A percentile compares a stretch with the other conserved stretches of the same genome.
Evolutionary conservation across 2,113 vertebrate species (phyloP).

Genomic region (Mandrillus leucophaeus): DNA sequence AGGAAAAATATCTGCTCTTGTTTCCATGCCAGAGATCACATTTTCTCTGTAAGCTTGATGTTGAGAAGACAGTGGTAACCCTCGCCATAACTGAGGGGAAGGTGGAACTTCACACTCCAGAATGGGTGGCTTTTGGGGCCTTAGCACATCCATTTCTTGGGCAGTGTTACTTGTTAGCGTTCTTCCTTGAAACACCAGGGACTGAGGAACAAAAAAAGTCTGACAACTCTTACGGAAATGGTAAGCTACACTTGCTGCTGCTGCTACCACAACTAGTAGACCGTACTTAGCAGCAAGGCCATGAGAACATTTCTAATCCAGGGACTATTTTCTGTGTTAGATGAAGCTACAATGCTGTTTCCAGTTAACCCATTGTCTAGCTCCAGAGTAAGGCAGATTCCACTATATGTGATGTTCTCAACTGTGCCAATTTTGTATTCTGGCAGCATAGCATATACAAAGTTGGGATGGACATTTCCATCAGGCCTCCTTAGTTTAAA

Average conservation of each 20-base stretch:
- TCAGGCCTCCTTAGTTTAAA: conserved; percentile 45
- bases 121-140: conserved; percentile 42
- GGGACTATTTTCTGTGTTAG: not conserved
- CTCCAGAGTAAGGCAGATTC: conserved; percentile 38
- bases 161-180: not conserved
- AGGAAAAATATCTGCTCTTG: not conserved
- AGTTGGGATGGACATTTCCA: conserved; percentile 58
- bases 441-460: conserved; percentile 69
- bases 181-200: not conserved
- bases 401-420: conserved; percentile 32
- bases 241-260: not conserved
- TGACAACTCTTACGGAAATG: conserved; percentile 44
- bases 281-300: conserved; percentile 43
- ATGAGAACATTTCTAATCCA: not conserved
- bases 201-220: conserved; percentile 24
- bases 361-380: not conserved
- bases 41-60: not conserved
- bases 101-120: conserved; percentile 52
- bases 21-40: not conserved
- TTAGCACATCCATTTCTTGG: conserved; percentile 40
- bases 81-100: conserved; percentile 2
- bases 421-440: conserved; percentile 64
- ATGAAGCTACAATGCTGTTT: not conserved
- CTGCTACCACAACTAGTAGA: conserved; percentile 30
- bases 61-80: not conserved